Evolutionary conservation across 2,113 vertebrate genomes (phyloP).

Genomic region (Narcine bancroftii): DNA sequence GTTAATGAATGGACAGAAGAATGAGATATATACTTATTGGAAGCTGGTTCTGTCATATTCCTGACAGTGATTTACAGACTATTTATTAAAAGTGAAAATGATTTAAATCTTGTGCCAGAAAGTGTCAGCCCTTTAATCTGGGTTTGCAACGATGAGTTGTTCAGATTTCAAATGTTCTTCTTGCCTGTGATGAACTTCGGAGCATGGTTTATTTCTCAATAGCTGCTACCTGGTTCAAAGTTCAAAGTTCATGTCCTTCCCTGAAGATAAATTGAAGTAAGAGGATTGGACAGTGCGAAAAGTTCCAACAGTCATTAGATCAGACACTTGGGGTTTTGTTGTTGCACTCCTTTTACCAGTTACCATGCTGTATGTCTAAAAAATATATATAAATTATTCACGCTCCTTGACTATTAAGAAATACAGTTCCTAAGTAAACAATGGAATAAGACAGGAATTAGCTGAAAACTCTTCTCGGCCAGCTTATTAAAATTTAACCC

Average conservation of each 20-base stretch:
- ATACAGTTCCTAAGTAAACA: not conserved
- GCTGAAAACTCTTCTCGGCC: not conserved
- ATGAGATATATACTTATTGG: not conserved
- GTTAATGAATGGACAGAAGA: not conserved
- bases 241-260: not conserved
- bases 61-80: not conserved
- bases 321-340: not conserved
- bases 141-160: not conserved
- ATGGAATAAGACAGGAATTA: not conserved
- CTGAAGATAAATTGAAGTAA: not conserved
- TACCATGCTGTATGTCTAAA: too few relatives aligned
- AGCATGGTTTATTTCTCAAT: not conserved
- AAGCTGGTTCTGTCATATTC: not conserved
- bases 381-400: slow-evolving; percentile 21
- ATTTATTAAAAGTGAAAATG: not conserved
- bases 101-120: not conserved
- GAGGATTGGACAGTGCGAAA: not conserved
- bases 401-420: not conserved
- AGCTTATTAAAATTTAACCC: not conserved
- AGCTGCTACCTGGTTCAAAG: not conserved
- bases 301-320: not conserved
- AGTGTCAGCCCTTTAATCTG: not conserved
- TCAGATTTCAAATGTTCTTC: not conserved
- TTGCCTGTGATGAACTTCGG: not conserved
- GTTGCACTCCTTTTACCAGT: not conserved